Base-by-base conservation (phyloP, 2,113 vertebrate genomes). In the rat (Rattus norvegicus) region DNA sequence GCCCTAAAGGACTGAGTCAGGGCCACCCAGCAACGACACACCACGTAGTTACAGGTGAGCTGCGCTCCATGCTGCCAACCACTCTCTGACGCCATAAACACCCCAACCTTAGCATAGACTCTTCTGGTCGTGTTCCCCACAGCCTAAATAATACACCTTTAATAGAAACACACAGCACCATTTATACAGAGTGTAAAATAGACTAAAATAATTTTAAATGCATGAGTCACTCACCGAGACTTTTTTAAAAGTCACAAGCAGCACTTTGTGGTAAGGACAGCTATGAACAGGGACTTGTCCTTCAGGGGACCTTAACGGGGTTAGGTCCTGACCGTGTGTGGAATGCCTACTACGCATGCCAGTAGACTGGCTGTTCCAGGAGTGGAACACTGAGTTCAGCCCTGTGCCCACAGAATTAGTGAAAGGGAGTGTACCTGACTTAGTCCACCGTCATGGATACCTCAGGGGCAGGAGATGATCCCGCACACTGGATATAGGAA, bases 141-240 rank as follows among this genome's bases (percentile, higher is more conserved):
- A 43, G 85, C 93, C 94, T 81, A 87, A 96, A 91, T 92, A 97
- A 96, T 91, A 75, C 36, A 56, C 54, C 90, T 96, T 96, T 98
- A 96, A 86, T 89, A 86, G 92, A 95, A 97, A 98, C 93, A 97
- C 94, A 96, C 90, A 54, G 95, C 67, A 67, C 97, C 94, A 94
- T 94, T 98, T 95, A 96, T 90, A 95, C 77, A 91, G 88, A 56
- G 69, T 75, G 73, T 95, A 96, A 96, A 96, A 96, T 79, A 94
- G 93, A 97, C 95, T 96, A 91, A 98, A 95, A 96, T 97, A 91
- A 97, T 96, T 94, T 96, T 89, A 95, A 95, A 86, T 91, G 93
- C 30, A 92, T 96, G 97, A 98, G 91, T 98, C 96, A 97, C 77
- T 88, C 95, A 91, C 43, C 75, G 69, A 85, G 65, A 86, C 89